Evolutionary conservation across 2,797 vertebrate species (phyloP).

Genomic region (Poecilia velifera): DNA sequence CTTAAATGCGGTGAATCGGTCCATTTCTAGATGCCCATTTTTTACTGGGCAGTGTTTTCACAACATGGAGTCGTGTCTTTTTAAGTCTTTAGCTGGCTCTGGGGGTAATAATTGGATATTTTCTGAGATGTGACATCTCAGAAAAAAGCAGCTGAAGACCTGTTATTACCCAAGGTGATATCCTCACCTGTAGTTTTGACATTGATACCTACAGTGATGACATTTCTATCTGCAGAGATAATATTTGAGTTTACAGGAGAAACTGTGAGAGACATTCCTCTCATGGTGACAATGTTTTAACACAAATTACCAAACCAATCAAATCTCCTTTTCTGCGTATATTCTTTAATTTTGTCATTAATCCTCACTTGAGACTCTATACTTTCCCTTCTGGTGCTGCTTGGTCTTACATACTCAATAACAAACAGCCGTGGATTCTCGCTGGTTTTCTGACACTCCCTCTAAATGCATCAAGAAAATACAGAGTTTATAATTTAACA

Average conservation of each 20-base stretch:
- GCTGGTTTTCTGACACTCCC: not conserved
- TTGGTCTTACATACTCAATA: not conserved
- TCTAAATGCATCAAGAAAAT: not conserved
- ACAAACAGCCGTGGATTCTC: not conserved
- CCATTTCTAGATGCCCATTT: conserved; percentile 45
- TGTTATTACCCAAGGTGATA: conserved; percentile 39
- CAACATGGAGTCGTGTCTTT: conserved; percentile 15
- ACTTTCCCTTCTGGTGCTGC: not conserved
- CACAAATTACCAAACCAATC: not conserved
- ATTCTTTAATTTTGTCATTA: not conserved
- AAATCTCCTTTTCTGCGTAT: not conserved
- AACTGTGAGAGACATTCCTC: conserved; percentile 20
- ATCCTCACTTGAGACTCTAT: not conserved
- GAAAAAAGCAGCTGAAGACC: conserved; percentile 2
- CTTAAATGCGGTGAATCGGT: conserved; percentile 39
- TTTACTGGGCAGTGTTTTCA: conserved; percentile 33
- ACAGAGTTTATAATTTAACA: not conserved
- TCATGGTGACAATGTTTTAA: conserved; percentile 11
- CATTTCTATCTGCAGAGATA: conserved; percentile 50
- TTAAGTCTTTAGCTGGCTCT: conserved; percentile 20
- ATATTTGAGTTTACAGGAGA: conserved; percentile 33
- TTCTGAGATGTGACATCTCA: conserved; percentile 20
- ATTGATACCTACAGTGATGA: conserved; percentile 44
- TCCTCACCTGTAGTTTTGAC: conserved; percentile 52
- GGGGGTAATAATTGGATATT: conserved; percentile 36